Base-by-base conservation (phyloP, 2,888 invertebrate species). In the Trimorus sp. region DNA sequence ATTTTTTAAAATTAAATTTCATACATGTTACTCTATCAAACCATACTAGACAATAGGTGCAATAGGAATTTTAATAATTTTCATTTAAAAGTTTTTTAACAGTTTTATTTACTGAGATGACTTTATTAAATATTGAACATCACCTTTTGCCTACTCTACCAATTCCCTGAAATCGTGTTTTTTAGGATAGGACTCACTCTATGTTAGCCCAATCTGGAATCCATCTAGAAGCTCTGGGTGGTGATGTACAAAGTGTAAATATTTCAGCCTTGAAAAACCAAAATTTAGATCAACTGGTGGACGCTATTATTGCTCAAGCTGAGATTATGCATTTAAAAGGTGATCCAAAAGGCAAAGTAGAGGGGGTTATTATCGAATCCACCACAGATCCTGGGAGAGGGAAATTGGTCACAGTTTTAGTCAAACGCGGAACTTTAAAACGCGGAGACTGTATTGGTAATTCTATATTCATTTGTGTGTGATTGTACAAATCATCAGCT, bases 361-460 rank as follows among this genome's bases (percentile, higher is more conserved):
- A 99, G 92, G 99, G 97, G 0, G 95, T 96, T 12, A 95, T 99
- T 0, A 94, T 99, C 0, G 99, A 99, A 92, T 96, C 98, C 0
- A 95, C 94, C 83, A 93, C 94, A 0, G 94, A 97, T 90, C 89
- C 93, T 1, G 93, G 94, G 48, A 93, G 95, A 89, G 97, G 97
- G 59, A 92, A 94, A 84, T 89, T 94, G 49, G 93, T 94, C 1
- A 94, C 95, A 0, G 91, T 93, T 68, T 87, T 95, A 15, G 92
- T 95, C 49, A 93, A 94, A 86, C 92, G 94, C 65, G 95, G 95
- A 1, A 94, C 93, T 3, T 87, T 95, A 53, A 92, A 92, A 60
- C 93, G 92, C 86, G 94, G 94, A 38, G 89, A 91, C 16, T 85
- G 92, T 70, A 89, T 95, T 37, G 93, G 91, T 91, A 88, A 84